Percentiles rank a stretch among this genome's conserved stretches.
phyloP scores from a whole-genome alignment of 2,797 vertebrate species.

The Parauchenoglanis punctatus region DNA sequence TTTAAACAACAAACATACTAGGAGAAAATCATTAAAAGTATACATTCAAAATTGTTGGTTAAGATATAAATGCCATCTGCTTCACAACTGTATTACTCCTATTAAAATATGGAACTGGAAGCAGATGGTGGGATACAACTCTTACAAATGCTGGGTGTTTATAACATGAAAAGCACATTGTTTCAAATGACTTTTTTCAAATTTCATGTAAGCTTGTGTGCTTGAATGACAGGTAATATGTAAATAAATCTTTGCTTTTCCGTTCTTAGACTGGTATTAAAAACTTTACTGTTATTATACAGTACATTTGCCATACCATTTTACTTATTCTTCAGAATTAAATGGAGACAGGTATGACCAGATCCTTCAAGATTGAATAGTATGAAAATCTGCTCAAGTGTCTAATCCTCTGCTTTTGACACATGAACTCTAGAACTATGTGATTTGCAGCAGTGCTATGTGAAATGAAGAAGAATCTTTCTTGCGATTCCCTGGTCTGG shows the following conservation, averaged over 20 bases:
- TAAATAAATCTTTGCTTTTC: background rate
- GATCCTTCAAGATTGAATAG: background rate
- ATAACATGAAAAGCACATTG: background rate
- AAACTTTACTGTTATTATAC: background rate
- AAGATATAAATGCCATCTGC: background rate
- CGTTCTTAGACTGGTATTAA: background rate
- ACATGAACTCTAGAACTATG: background rate
- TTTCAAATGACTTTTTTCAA: background rate
- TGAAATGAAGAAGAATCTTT: constrained; percentile 10
- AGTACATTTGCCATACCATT: background rate
- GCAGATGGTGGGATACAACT: background rate
- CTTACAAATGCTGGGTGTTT: background rate
- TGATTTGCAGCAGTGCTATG: background rate
- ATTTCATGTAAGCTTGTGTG: background rate
- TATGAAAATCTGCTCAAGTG: background rate
- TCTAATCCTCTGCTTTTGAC: background rate
- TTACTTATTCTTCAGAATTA: background rate
- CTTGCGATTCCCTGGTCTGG: background rate
- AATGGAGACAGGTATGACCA: background rate
- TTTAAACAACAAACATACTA: background rate
- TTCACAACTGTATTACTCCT: background rate
- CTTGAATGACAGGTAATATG: background rate
- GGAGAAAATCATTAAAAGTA: background rate
- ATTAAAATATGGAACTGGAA: background rate
- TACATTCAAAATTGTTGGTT: background rate